Conservation (phyloP, 2,797 vertebrate genomes). For the Spatula versicolor region DNA sequence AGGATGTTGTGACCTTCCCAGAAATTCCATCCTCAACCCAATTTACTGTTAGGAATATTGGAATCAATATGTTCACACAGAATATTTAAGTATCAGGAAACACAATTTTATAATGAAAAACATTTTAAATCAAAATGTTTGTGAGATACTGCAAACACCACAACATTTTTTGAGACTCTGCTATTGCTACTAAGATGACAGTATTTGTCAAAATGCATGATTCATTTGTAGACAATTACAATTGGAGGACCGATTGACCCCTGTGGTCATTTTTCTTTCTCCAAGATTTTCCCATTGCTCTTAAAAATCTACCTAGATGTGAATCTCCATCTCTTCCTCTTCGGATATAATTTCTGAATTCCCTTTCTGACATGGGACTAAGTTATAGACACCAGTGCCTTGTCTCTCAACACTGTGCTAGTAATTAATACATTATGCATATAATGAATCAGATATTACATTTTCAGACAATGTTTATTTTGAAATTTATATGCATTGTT, state of each 20-base stretch:
- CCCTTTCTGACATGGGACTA: not conserved
- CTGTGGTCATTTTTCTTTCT: not conserved
- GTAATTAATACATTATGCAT: not conserved
- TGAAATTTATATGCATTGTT: not conserved
- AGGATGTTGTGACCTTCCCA: not conserved
- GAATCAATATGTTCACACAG: not conserved
- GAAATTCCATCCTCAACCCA: not conserved
- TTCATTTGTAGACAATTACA: not conserved
- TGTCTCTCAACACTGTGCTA: not conserved
- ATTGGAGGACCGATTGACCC: not conserved
- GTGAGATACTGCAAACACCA: not conserved
- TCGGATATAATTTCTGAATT: not conserved
- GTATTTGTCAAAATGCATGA: not conserved
- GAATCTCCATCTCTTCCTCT: not conserved
- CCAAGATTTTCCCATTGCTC: not conserved
- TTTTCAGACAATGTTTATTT: not conserved
- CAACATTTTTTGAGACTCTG: not conserved
- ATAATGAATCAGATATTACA: not conserved
- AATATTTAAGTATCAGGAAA: not conserved
- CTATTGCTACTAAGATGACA: not conserved
- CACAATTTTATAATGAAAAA: not conserved
- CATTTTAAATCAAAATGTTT: not conserved
- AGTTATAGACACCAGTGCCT: not conserved
- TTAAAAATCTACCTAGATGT: not conserved
- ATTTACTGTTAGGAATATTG: not conserved